Percentiles rank a stretch among this genome's conserved stretches.
These are phyloP conservation scores for Papilio helenus DNA, from an alignment of 1,140 invertebrate genomes.

Conservation along the genomic window DNA sequence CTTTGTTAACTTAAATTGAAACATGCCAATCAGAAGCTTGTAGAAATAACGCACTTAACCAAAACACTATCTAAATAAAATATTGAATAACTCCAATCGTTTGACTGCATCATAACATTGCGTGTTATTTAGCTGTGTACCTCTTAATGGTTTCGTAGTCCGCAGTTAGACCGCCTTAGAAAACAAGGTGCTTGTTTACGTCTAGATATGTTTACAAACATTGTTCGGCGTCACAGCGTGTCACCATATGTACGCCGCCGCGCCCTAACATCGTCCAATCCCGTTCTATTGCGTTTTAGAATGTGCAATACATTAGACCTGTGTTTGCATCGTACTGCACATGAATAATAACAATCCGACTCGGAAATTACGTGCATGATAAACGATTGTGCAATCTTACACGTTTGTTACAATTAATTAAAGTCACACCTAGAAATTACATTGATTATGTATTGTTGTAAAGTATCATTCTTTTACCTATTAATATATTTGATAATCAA, in stretches of 20 bases:
- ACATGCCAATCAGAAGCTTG: not conserved
- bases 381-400: conserved; percentile 5
- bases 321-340: conserved; percentile 38
- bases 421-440: too few species aligned
- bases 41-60: too few species aligned
- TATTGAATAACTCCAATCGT: not conserved
- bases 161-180: conserved; percentile 54
- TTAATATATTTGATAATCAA: too few species aligned
- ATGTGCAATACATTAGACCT: conserved; percentile 45
- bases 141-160: not conserved
- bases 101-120: not conserved
- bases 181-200: conserved; percentile 72
- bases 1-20: not conserved
- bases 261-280: conserved; percentile 59
- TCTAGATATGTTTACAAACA: conserved; percentile 75
- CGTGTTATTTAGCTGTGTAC: not conserved
- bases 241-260: conserved; percentile 58
- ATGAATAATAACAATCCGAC: conserved; percentile 6
- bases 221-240: conserved; percentile 68
- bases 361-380: not conserved
- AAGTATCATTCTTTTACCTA: too few species aligned
- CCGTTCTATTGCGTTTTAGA: conserved; percentile 70
- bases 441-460: too few species aligned
- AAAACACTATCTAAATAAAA: not conserved
- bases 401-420: not conserved